Evolutionary conservation across 2,888 invertebrate species (phyloP).

Genomic region (Synergus laeviventris): DNA sequence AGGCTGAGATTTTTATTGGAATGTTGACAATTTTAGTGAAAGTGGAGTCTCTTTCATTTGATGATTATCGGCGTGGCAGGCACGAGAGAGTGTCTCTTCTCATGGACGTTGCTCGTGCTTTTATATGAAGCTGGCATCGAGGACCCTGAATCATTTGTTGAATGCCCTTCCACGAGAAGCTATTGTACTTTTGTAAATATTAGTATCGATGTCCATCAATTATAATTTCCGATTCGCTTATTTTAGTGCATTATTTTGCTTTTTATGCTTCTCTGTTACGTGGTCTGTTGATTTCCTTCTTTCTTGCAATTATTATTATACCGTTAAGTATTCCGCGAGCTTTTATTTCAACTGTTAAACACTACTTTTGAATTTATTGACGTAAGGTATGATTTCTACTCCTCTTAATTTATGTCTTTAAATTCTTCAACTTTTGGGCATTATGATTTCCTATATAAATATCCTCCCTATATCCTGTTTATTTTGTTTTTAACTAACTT

Average conservation of each 20-base stretch:
- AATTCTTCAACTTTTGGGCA: too few relatives aligned
- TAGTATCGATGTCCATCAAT: background rate
- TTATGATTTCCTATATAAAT: too few relatives aligned
- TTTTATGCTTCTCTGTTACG: background rate
- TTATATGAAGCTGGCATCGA: conserved; percentile 69
- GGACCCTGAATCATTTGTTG: conserved; percentile 69
- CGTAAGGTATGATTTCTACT: too few relatives aligned
- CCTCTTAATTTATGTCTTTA: too few relatives aligned
- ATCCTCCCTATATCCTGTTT: too few relatives aligned
- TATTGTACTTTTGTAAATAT: conserved; percentile 34
- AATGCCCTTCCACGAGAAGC: conserved; percentile 55
- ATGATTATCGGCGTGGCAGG: conserved; percentile 51
- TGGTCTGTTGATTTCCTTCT: too few relatives aligned
- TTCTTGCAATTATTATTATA: too few relatives aligned
- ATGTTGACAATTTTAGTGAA: conserved; percentile 5
- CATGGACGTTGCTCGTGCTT: conserved; percentile 67
- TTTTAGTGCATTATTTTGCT: background rate
- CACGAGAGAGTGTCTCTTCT: conserved; percentile 65
- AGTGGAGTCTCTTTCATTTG: conserved; percentile 40
- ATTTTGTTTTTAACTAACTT: too few relatives aligned
- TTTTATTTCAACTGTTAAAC: too few relatives aligned
- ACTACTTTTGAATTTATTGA: too few relatives aligned
- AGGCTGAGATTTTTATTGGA: conserved; percentile 21
- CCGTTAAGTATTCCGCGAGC: too few relatives aligned
- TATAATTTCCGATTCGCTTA: background rate